These are phyloP conservation scores for Sturmia bella DNA, from an alignment of 2,888 invertebrate genomes.

Conservation along the genomic window DNA sequence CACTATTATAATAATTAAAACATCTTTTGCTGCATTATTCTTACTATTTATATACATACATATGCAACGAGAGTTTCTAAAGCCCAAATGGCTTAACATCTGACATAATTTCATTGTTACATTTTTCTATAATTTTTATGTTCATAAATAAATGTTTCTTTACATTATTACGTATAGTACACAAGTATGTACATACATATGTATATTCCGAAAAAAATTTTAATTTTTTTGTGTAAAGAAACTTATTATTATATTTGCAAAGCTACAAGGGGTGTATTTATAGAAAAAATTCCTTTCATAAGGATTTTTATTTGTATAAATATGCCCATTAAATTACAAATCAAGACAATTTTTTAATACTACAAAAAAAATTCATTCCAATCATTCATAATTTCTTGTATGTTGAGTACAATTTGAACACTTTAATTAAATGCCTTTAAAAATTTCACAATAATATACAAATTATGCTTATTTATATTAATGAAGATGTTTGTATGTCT, in stretches of 20 bases:
- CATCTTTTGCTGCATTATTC: constrained; percentile 37
- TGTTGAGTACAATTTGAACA: constrained; percentile 7
- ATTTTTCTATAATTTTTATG: constrained; percentile 3
- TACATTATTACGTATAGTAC: too few species aligned
- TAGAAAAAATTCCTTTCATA: too few species aligned
- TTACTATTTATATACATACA: constrained; percentile 23
- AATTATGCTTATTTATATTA: constrained; percentile 51
- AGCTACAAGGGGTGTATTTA: too few species aligned
- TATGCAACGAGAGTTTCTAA: constrained; percentile 56
- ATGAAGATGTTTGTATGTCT: constrained; percentile 58
- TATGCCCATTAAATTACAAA: neutral
- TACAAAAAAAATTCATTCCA: constrained; percentile 43
- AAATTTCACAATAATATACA: constrained; percentile 39
- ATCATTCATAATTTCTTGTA: constrained; percentile 14
- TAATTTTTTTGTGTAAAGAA: too few species aligned
- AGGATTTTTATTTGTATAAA: too few species aligned
- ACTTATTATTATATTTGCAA: too few species aligned
- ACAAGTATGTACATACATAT: too few species aligned
- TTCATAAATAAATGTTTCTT: neutral
- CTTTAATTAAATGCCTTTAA: constrained; percentile 69
- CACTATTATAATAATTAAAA: constrained; percentile 33
- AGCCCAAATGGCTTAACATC: constrained; percentile 15
- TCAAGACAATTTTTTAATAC: neutral
- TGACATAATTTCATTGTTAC: constrained; percentile 32
- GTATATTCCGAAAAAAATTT: too few species aligned